Conservation (phyloP, 2,888 invertebrate species). For the Petrolisthes cinctipes region DNA sequence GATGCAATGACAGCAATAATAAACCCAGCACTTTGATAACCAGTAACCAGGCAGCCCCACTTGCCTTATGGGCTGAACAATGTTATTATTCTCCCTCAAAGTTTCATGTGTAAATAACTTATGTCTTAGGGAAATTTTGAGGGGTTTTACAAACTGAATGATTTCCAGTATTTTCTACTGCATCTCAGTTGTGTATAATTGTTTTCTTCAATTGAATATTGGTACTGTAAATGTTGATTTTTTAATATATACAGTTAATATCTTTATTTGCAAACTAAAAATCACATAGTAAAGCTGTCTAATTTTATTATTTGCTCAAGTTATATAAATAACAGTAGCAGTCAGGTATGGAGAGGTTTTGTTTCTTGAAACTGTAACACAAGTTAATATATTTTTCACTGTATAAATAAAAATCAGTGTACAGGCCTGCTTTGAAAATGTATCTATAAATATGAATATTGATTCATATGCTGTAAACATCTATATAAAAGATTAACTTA, state of each 20-base stretch:
- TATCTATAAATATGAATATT: constrained; percentile 16
- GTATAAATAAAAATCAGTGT: constrained; percentile 14
- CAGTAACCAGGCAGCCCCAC: not conserved
- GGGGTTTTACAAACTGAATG: not conserved
- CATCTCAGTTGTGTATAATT: no score
- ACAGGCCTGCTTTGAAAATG: constrained; percentile 19
- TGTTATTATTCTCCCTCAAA: constrained; percentile 3
- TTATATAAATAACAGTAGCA: not conserved
- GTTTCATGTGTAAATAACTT: not conserved
- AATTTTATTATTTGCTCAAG: not conserved
- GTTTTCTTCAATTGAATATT: no score
- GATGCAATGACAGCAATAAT: constrained; percentile 15
- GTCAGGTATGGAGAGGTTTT: not conserved
- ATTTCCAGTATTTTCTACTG: no score
- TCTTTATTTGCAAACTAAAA: no score
- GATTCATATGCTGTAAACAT: constrained; percentile 25
- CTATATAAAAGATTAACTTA: not conserved
- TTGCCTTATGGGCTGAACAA: not conserved
- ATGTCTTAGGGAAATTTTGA: not conserved
- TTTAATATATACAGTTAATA: no score
- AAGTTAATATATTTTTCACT: constrained; percentile 18
- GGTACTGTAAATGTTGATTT: no score
- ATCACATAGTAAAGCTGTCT: not conserved
- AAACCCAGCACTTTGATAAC: not conserved
- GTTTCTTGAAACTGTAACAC: not conserved